Conservation (phyloP, 2,113 vertebrate species). For the Dendrocopos noguchii region DNA sequence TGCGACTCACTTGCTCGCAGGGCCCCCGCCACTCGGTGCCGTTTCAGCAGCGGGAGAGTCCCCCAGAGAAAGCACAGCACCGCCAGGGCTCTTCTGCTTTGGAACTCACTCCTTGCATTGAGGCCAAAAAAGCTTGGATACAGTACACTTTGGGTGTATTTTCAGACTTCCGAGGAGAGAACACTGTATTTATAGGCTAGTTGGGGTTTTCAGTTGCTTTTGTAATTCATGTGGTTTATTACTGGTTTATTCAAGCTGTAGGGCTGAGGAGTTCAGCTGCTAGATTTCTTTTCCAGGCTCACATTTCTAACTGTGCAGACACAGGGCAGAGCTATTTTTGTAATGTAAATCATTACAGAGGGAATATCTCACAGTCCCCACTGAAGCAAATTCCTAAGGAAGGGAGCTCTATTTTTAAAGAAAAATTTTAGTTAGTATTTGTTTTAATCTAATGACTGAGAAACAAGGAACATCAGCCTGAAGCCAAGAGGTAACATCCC, state of each 20-base stretch:
- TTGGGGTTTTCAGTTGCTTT: background rate
- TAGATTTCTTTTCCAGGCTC: conserved; percentile 34
- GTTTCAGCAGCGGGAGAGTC: accelerated
- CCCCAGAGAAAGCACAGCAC: accelerated
- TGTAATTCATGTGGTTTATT: background rate
- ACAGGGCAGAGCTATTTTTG: conserved; percentile 22
- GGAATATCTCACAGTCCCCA: conserved; percentile 4
- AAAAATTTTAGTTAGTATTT: background rate
- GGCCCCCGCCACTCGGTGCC: accelerated
- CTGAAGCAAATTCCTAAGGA: conserved; percentile 27
- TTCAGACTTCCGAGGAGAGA: conserved; percentile 38
- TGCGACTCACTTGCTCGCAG: accelerated
- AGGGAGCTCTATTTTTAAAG: background rate
- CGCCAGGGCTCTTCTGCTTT: background rate
- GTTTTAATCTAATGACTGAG: background rate
- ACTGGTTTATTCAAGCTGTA: background rate
- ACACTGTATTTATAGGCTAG: background rate
- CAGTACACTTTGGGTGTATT: background rate
- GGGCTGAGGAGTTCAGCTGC: background rate
- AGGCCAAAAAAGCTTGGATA: background rate
- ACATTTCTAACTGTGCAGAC: conserved; percentile 19
- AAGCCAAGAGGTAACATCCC: background rate
- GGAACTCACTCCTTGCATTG: background rate
- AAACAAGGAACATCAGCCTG: background rate
- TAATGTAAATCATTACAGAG: conserved; percentile 14